phyloP scores from a whole-genome alignment of 1,140 invertebrate genomes.

The Drosophila rufa region DNA sequence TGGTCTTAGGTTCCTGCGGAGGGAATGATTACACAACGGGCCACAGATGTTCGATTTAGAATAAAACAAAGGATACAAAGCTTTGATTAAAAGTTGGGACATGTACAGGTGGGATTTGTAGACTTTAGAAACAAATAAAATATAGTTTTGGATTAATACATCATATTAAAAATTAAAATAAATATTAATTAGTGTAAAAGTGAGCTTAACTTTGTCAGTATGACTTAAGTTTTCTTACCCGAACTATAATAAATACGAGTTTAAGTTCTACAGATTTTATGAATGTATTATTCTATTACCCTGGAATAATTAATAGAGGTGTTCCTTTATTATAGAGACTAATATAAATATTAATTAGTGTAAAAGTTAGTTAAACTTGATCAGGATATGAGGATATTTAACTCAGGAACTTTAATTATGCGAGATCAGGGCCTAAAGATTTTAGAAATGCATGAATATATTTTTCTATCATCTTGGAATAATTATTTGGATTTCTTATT shows the following conservation, averaged over 20 bases:
- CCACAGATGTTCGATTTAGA: slow-evolving; percentile 23
- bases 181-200: background rate
- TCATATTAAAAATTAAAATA: background rate
- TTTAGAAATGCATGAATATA: no score
- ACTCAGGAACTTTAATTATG: no score
- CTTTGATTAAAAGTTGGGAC: slow-evolving; percentile 18
- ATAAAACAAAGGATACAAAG: background rate
- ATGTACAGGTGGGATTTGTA: background rate
- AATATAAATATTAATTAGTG: no score
- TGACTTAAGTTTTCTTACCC: no score
- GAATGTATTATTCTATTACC: background rate
- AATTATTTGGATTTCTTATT: no score
- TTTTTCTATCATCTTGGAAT: no score
- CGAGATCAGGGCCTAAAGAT: no score
- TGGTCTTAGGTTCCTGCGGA: background rate
- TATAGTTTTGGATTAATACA: background rate
- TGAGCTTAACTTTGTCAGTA: no score
- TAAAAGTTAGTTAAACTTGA: no score
- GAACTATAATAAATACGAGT: background rate
- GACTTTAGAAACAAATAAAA: background rate
- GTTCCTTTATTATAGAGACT: no score
- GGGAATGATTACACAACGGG: slow-evolving; percentile 6
- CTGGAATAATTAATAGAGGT: background rate
- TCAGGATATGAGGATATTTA: no score
- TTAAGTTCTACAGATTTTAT: background rate